Conservation (phyloP, 2,797 vertebrate species). For the Petrocephalus schoutedeni region DNA sequence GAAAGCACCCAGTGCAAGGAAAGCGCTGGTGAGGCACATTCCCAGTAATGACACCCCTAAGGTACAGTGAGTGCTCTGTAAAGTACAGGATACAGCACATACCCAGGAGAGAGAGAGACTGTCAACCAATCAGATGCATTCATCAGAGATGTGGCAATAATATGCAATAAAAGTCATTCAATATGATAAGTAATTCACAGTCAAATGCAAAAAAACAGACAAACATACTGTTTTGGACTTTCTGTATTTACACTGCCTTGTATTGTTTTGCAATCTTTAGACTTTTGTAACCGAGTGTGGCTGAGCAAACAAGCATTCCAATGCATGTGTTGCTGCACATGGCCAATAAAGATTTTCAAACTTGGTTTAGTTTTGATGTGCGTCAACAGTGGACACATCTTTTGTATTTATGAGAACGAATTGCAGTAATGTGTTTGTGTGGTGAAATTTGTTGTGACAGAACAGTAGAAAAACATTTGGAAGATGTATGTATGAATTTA, state of each 20-base stretch:
- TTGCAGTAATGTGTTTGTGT: not conserved
- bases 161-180: not conserved
- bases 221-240: not conserved
- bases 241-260: not conserved
- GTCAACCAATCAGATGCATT: not conserved
- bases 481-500: not conserved
- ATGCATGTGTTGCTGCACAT: not conserved
- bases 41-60: not conserved
- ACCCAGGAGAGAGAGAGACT: not conserved
- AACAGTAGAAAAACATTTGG: not conserved
- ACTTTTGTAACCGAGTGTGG: not conserved
- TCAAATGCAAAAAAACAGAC: not conserved
- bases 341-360: not conserved
- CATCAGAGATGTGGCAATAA: not conserved
- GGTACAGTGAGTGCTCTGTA: not conserved
- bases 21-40: not conserved
- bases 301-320: not conserved
- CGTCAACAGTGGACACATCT: not conserved
- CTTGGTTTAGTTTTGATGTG: not conserved
- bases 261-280: not conserved
- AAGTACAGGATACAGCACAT: not conserved
- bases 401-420: not conserved
- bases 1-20: not conserved
- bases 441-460: not conserved
- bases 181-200: not conserved